These are phyloP conservation scores for Erpobdella octoculata DNA, from an alignment of 2,888 invertebrate genomes.

Conservation along the genomic window DNA sequence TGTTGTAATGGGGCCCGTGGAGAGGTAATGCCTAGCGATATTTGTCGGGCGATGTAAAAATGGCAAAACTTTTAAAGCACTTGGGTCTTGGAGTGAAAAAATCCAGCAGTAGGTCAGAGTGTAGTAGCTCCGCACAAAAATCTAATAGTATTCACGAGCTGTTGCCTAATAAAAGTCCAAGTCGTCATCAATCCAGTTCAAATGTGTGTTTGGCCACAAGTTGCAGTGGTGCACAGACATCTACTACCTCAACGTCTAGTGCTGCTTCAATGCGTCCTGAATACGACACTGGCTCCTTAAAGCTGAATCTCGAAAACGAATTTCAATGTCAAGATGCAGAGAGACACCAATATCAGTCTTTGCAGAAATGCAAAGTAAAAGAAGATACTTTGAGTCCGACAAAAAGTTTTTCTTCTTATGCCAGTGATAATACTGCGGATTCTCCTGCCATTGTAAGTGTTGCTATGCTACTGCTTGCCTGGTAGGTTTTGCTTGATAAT, in stretches of 20 bases:
- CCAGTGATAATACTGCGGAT: neutral
- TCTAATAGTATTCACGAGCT: conserved; percentile 36
- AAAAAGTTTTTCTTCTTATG: neutral
- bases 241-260: neutral
- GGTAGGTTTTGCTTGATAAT: no score
- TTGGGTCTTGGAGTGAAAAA: conserved; percentile 25
- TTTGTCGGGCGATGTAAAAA: no score
- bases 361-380: conserved; percentile 10
- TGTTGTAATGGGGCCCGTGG: no score
- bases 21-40: no score
- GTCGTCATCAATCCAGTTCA: conserved; percentile 30
- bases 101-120: conserved; percentile 9
- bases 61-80: conserved; percentile 25
- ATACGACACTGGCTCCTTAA: conserved; percentile 23
- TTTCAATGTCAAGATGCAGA: neutral
- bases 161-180: conserved; percentile 34
- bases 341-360: neutral
- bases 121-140: conserved; percentile 30
- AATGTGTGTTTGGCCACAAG: neutral
- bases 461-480: no score
- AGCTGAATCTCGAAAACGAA: neutral
- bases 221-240: neutral
- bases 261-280: neutral
- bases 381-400: neutral
- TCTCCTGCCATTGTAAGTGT: no score